Evolutionary conservation across 2,797 vertebrate species (phyloP), one percentile per base, ranked within the genome.

Genomic region (Chrosomus eos): DNA sequence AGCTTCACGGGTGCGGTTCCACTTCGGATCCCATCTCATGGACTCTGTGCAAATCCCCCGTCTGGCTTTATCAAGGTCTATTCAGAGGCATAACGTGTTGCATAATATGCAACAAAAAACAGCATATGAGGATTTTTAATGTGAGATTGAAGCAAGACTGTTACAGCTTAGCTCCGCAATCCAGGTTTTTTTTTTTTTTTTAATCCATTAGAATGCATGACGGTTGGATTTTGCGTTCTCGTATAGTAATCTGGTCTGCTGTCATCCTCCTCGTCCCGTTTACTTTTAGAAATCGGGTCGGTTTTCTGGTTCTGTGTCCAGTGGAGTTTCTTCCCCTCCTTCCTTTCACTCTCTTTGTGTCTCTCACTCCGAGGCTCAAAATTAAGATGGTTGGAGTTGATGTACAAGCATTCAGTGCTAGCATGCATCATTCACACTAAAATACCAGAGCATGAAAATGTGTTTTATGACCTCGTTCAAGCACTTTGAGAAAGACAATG

Each of bases 191-290:
- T 45, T 18, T 80, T 55, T 87, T 45, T 87, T 79, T 84, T 51
- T 84, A 71, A 85, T 85, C 86, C 68, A 40, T 85, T 75, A 26
- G 67, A 85, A 84, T 48, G 78, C 26, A 72, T 62, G 72, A 72
- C 7, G 31, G 67, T 62, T 71, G 76, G 76, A 64, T 80, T 80
- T 84, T 58, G 60, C 81, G 62, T 83, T 64, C 51, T 82, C 62
- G 64, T 78, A 73, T 48, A 66, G 79, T 87, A 81, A 88, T 87
- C 80, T 33, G 48, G 9, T 58, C 23, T 73, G 26, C 58, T 67
- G n/a, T 53, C 53, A 14, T 62, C 70, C 28, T 21, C n/a, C 48
- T 38, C 66, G 26, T 84, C 70, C 31, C 23, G 53, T 60, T 55
- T 75, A 31, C 36, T 38, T 74, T 80, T 7, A 18, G 31, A 14